These are phyloP conservation scores for Pristis pectinata DNA, from an alignment of 2,797 vertebrate species.

Conservation along the genomic window DNA sequence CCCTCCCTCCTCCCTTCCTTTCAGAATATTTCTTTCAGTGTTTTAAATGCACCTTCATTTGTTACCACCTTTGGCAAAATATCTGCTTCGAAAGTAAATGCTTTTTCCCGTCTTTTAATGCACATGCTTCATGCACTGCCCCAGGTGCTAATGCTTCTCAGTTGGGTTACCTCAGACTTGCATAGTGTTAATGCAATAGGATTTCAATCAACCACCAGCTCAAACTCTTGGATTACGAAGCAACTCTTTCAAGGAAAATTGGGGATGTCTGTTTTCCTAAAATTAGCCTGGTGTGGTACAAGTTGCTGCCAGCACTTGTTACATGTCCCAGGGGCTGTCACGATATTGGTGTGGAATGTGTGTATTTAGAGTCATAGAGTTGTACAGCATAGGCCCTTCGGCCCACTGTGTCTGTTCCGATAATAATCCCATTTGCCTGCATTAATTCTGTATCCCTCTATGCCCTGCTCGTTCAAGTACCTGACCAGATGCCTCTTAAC, in stretches of 20 bases:
- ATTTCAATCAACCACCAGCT: background rate
- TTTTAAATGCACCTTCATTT: too few species aligned
- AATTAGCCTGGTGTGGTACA: background rate
- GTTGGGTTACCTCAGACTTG: background rate
- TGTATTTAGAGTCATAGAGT: too few species aligned
- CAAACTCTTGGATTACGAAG: background rate
- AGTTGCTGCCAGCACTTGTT: background rate
- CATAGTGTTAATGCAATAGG: background rate
- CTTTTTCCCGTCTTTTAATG: background rate
- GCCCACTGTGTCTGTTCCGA: too few species aligned
- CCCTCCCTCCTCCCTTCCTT: background rate
- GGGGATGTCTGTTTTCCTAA: background rate
- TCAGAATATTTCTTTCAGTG: background rate
- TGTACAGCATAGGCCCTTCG: too few species aligned
- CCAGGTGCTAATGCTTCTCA: background rate
- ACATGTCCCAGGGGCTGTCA: background rate
- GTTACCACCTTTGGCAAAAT: background rate
- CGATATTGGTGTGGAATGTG: background rate
- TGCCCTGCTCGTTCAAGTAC: too few species aligned
- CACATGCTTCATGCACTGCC: too few species aligned
- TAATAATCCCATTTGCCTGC: too few species aligned
- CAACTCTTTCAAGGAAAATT: too few species aligned
- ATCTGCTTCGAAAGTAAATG: background rate
- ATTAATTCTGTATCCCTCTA: too few species aligned
- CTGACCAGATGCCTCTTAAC: too few species aligned